Conservation (phyloP, 2,113 vertebrate species). For the Rallus limicola region DNA sequence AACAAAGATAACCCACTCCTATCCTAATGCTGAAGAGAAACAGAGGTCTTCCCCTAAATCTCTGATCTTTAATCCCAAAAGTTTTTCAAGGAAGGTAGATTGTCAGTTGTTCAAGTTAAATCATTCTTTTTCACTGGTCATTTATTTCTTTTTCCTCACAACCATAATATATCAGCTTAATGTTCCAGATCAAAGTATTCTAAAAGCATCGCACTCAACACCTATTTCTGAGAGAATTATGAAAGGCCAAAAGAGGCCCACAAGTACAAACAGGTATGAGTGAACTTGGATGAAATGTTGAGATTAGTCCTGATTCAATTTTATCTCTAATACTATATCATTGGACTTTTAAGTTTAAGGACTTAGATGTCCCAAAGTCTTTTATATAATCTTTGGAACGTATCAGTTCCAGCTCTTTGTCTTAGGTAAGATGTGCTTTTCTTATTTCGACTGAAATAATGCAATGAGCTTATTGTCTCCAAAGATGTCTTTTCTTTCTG, state of each 20-base stretch:
- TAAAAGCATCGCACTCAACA: not conserved
- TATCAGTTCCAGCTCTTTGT: not conserved
- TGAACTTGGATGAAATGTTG: conserved; percentile 1
- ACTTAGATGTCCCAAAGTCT: not conserved
- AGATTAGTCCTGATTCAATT: not conserved
- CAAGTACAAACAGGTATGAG: not conserved
- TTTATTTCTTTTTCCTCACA: not conserved
- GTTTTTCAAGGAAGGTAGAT: not conserved
- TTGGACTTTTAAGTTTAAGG: not conserved
- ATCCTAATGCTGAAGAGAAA: not conserved
- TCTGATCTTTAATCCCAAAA: not conserved
- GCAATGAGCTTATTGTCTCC: not conserved
- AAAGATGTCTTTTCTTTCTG: not conserved
- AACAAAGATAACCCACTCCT: not conserved
- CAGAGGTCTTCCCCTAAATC: not conserved
- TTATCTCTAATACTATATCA: not conserved
- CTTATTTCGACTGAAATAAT: not conserved
- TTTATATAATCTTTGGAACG: not conserved
- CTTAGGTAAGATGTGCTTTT: not conserved
- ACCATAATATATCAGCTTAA: not conserved
- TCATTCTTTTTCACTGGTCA: not conserved
- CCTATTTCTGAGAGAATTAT: not conserved
- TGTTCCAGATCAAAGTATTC: not conserved
- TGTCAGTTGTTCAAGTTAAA: not conserved
- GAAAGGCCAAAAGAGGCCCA: not conserved